These are phyloP conservation scores for Cephus spinipes DNA, from an alignment of 2,888 invertebrate genomes.

Conservation along the genomic window DNA sequence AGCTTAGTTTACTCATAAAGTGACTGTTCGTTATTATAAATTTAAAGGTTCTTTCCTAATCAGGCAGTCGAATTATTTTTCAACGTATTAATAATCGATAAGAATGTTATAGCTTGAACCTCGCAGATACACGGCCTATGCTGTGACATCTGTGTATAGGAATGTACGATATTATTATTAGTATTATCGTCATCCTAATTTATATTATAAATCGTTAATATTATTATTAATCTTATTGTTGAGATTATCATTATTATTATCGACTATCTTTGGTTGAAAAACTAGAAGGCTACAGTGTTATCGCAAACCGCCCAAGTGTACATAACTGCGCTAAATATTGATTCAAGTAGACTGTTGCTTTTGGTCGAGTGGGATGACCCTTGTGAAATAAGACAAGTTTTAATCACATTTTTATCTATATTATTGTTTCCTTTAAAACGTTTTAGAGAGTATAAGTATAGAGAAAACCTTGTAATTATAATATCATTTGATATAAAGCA, in stretches of 20 bases:
- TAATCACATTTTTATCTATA: too few species aligned
- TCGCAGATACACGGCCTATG: constrained; percentile 53
- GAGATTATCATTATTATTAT: neutral
- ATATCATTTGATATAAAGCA: too few species aligned
- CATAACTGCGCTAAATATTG: constrained; percentile 10
- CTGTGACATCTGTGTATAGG: constrained; percentile 48
- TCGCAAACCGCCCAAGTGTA: constrained; percentile 39
- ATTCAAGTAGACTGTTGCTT: constrained; percentile 15
- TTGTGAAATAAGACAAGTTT: too few species aligned
- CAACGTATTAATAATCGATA: constrained; percentile 42
- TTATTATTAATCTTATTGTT: too few species aligned
- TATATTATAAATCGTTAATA: neutral
- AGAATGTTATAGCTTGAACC: constrained; percentile 52
- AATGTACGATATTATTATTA: constrained; percentile 40
- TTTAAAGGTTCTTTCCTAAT: constrained; percentile 42
- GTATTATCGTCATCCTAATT: neutral
- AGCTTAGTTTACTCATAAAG: too few species aligned
- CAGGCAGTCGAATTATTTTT: constrained; percentile 49
- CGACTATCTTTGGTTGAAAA: neutral
- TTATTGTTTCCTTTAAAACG: too few species aligned
- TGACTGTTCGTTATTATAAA: neutral
- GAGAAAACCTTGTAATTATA: too few species aligned
- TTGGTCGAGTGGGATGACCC: neutral
- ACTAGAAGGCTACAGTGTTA: constrained; percentile 44
- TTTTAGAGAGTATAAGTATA: too few species aligned